These are phyloP conservation scores for Musca vetustissima DNA, from an alignment of 1,140 invertebrate genomes.

Conservation along the genomic window DNA sequence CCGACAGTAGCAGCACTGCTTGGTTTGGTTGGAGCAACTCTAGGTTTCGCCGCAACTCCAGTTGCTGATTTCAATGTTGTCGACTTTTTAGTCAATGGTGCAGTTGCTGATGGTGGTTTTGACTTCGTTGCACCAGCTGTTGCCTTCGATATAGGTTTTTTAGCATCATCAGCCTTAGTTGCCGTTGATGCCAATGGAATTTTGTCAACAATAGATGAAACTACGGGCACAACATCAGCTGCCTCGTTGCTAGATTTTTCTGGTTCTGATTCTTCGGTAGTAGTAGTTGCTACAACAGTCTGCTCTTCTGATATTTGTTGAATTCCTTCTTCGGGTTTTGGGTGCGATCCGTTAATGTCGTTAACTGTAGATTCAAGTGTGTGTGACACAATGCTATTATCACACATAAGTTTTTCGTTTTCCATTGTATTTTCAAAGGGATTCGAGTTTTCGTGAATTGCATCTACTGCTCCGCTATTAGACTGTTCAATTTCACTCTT, in stretches of 20 bases:
- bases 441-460: no score
- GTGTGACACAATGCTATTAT: no score
- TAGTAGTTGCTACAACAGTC: neutral
- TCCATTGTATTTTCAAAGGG: no score
- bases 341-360: neutral
- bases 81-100: slow-evolving; percentile 26
- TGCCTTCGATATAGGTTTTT: slow-evolving; percentile 28
- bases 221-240: slow-evolving; percentile 26
- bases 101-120: no score
- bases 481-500: no score
- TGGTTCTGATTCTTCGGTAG: neutral
- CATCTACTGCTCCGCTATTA: no score
- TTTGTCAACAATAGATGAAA: slow-evolving; percentile 25
- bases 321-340: neutral
- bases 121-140: neutral
- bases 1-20: slow-evolving; percentile 7
- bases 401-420: no score
- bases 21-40: slow-evolving; percentile 26
- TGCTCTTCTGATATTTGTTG: neutral
- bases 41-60: slow-evolving; percentile 18
- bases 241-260: neutral
- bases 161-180: slow-evolving; percentile 35
- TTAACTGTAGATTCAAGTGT: no score
- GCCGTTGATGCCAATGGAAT: slow-evolving; percentile 19
- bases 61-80: slow-evolving; percentile 16